Conservation (phyloP, 1,140 invertebrate genomes). For the Melanaphis sacchari region DNA sequence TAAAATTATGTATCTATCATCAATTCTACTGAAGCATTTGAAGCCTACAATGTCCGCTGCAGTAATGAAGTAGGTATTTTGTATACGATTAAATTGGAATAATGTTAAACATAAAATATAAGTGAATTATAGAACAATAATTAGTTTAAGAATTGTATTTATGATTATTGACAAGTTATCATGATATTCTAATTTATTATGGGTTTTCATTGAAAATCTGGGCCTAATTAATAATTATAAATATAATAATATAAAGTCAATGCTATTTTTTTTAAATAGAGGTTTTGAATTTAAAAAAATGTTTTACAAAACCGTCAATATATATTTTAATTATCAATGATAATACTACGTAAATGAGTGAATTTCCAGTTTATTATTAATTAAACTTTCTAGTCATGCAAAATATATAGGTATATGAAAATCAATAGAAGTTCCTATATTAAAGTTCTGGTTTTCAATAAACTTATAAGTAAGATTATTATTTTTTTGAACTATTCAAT, state of each 20-base stretch:
- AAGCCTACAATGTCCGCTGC: neutral
- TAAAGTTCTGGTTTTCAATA: no score
- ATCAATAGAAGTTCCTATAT: no score
- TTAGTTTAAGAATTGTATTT: neutral
- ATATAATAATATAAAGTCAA: neutral
- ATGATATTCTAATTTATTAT: neutral
- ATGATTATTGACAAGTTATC: neutral
- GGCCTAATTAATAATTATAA: neutral
- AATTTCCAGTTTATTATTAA: neutral
- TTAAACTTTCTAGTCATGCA: neutral
- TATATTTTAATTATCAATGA: neutral
- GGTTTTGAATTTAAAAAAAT: neutral
- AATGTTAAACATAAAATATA: neutral
- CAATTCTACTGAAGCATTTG: neutral
- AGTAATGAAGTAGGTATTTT: neutral
- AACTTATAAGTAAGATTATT: no score
- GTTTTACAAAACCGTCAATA: neutral
- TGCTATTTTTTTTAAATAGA: neutral
- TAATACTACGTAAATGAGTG: neutral
- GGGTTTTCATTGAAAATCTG: neutral
- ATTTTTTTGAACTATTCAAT: neutral
- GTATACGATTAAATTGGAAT: neutral
- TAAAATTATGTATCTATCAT: neutral
- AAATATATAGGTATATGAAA: no score
- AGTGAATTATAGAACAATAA: neutral